Percentiles rank a stretch among this genome's conserved stretches.
Evolutionary conservation across 2,797 vertebrate genomes (phyloP).

Genomic region (Esox masquinongy): DNA sequence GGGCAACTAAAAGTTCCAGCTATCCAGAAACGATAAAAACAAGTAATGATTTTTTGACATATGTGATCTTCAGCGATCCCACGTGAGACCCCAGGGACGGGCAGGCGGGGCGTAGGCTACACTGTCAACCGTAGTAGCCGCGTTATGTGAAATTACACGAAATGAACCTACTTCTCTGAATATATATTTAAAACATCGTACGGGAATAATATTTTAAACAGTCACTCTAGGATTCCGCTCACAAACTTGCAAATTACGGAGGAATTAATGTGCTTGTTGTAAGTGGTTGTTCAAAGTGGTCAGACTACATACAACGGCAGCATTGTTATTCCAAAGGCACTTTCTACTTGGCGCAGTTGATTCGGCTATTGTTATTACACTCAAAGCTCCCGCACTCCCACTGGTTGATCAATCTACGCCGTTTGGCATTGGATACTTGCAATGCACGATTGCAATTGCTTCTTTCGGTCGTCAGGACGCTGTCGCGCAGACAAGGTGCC

Average conservation of each 20-base stretch:
- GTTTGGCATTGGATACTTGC: too few species aligned
- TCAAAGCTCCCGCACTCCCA: too few species aligned
- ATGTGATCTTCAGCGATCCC: not conserved
- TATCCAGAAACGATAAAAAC: too few species aligned
- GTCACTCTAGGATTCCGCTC: not conserved
- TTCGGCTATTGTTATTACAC: too few species aligned
- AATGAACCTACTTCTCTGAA: not conserved
- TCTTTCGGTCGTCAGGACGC: not conserved
- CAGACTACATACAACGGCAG: too few species aligned
- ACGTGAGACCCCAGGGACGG: not conserved
- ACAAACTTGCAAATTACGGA: not conserved
- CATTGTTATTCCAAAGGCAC: too few species aligned
- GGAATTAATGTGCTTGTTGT: not conserved
- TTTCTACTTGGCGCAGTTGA: too few species aligned
- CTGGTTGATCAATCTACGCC: too few species aligned
- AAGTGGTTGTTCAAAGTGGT: not conserved
- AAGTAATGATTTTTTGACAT: not conserved
- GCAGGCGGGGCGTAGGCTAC: not conserved
- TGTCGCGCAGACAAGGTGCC: conserved; percentile 24
- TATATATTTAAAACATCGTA: not conserved
- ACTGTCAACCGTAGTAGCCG: not conserved
- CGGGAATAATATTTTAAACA: not conserved
- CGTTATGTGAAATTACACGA: not conserved
- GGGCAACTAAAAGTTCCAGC: too few species aligned
- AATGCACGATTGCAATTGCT: too few species aligned